phyloP scores from a whole-genome alignment of 2,888 invertebrate species.

The Epistrophe grossulariae region DNA sequence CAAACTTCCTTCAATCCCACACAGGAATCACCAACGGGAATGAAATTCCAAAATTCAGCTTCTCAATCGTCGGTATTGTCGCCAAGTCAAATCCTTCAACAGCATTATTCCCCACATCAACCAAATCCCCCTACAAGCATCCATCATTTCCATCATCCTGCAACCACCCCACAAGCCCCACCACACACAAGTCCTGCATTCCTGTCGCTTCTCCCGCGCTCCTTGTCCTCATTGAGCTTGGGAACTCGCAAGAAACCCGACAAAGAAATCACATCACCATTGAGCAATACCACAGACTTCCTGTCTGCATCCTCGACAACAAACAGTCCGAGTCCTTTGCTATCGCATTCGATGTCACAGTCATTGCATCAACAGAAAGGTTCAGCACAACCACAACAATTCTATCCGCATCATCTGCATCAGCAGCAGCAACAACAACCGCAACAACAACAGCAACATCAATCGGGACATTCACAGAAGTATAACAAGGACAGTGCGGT shows the following conservation, averaged over 20 bases:
- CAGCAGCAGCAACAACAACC: slow-evolving; percentile 77
- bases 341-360: slow-evolving; percentile 79
- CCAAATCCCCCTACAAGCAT: slow-evolving; percentile 78
- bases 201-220: slow-evolving; percentile 83
- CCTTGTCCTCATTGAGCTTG: slow-evolving; percentile 83
- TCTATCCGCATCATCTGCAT: slow-evolving; percentile 76
- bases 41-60: slow-evolving; percentile 78
- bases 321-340: slow-evolving; percentile 79
- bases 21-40: slow-evolving; percentile 81
- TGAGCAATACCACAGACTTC: slow-evolving; percentile 81
- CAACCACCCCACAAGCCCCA: slow-evolving; percentile 80
- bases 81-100: slow-evolving; percentile 80
- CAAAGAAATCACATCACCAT: slow-evolving; percentile 82
- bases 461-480: slow-evolving; percentile 77
- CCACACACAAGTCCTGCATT: slow-evolving; percentile 83
- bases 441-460: slow-evolving; percentile 78
- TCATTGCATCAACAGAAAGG: slow-evolving; percentile 83
- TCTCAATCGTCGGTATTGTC: slow-evolving; percentile 79
- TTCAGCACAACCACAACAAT: slow-evolving; percentile 76
- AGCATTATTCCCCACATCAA: slow-evolving; percentile 79
- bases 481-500: slow-evolving; percentile 77
- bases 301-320: slow-evolving; percentile 72
- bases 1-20: slow-evolving; percentile 73
- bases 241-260: slow-evolving; percentile 83
- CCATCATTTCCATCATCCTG: slow-evolving; percentile 78